Evolutionary conservation across 1,140 invertebrate species (phyloP), one percentile per base, ranked within the genome.

Genomic region (Ephestia elutella): DNA sequence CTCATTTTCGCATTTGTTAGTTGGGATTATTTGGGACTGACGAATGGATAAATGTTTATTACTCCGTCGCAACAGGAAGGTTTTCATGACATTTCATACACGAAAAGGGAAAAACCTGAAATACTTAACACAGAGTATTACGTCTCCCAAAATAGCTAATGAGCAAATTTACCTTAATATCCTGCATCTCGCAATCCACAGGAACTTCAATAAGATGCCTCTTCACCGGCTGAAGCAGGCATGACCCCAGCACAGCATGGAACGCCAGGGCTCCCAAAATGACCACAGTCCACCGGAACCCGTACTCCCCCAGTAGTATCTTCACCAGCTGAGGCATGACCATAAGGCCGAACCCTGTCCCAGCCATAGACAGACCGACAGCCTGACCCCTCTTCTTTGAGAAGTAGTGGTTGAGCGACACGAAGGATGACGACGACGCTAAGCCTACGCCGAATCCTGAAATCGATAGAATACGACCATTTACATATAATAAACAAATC

Each of bases 371-470:
- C 17, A 94, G 82, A 0, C 94, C 94, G 2, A 95, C 93, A 0
- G 94, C 94, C 78, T 94, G 93, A 5, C 93, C 94, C 11, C 93
- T 90, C 70, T 92, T 92, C 74, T 94, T 92, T 18, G 91, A 88
- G 65, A 95, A 95, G 72, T 93, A 95, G 67, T 93, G 92, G 71
- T 94, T 94, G 0, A 95, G 72, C 0, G 93, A 93, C 13, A 95
- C 93, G 70, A 95, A 94, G 0, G 93, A 91, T 8, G 93, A 91
- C 15, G 93, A 92, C 2, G 91, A 91, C 0, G 93, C 92, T 8
- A 95, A 84, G 15, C 93, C 93, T 44, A 93, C 92, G 13, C 93
- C 93, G 28, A 94, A 89, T 64, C 92, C 92, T 93, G 75, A 48
- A 89, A 59, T 17, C 28, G 28, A 30, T 7, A 59, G 18, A 25